Evolutionary conservation across 2,113 vertebrate species (phyloP), one percentile per base, ranked within the genome.

Genomic region (Apistogramma diplotaenia): DNA sequence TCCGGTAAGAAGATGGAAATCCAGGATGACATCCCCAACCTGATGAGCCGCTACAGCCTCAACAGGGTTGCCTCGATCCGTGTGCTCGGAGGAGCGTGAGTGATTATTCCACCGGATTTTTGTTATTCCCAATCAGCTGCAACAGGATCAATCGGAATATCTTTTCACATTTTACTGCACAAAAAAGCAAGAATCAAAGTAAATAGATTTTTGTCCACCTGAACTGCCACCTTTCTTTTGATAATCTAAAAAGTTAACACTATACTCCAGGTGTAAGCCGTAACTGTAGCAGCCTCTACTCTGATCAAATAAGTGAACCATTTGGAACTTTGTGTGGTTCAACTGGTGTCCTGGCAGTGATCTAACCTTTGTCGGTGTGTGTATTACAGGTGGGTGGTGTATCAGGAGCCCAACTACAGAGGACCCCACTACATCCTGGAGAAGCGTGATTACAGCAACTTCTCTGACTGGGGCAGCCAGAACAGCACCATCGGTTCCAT

Each of bases 331-430:
- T 18, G 2, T 46, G 23, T 23, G 18, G 21, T 67, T 15, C 25
- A 51, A 2, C 40, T 53, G 49, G 18, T 2, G 35, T 21, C 18
- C 59, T 2, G 9, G 11, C 76, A 43, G 49, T 19, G 40, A 49
- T 29, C 53, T 56, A n/a, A 56, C 55, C 10, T 8, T n/a, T 18
- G 6, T 59, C 16, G 15, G 2, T 54, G 31, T 75, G 37, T 37
- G n/a, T 61, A 18, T 55, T 35, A 8, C 71, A 96, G 95, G 51
- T 96, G 95, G 95, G 95, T 93, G 55, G 85, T 93, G 16, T 95
- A 95, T 60, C 94, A 95, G 92, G 95, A 96, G 79, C 94, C 95
- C 1, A 95, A 96, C 93, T 96, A 94, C 94, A 93, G 92, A 74
- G 94, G 95, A 7, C 75, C 92, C 29, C 94, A 95, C 51, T 95